Evolutionary conservation across 37 sponge, comb jelly and placozoan genomes (phyloP), one percentile per base, ranked within the genome.

Genomic region (Dysidea cf. avara): DNA sequence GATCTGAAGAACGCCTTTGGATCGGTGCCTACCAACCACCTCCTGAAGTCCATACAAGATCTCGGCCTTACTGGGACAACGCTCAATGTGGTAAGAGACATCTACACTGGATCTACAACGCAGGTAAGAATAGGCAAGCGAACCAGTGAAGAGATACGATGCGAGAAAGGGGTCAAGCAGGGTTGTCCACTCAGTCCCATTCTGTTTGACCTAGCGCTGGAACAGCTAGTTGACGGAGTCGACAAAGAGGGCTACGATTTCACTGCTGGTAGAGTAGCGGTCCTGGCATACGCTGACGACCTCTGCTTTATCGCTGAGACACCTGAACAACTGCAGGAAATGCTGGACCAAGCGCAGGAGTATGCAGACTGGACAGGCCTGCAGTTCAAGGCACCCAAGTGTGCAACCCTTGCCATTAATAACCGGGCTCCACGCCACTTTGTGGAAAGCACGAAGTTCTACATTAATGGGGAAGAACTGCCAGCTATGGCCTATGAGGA

Each of bases 211-310:
- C 34, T 76, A 0, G 66, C 21, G 2, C 65, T 76, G 13, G 66
- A 76, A 22, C 66, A 55, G 7, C 7, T 76, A 33, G 53, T 76
- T 14, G 66, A 55, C 17, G 17, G 11, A 65, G 54, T 76, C 0
- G 60, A 21, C 0, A 28, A 2, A 47, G n/a, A n/a, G n/a, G n/a
- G n/a, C n/a, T n/a, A n/a, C n/a, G n/a, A n/a, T n/a, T n/a, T n/a
- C n/a, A n/a, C n/a, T n/a, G n/a, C n/a, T n/a, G n/a, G n/a, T n/a
- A n/a, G n/a, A 0, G 11, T 61, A 2, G 17, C 24, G 17, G 7
- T 21, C 52, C 50, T 75, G 17, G 76, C 76, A 0, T 75, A 75
- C 32, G 76, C 65, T 24, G 76, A 75, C 30, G 76, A 75, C 26
- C 64, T 75, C 29, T 73, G 76, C 1, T n/a, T n/a, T n/a, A n/a